These are phyloP conservation scores for Momotus momota DNA, from an alignment of 2,797 vertebrate genomes.

Conservation along the genomic window DNA sequence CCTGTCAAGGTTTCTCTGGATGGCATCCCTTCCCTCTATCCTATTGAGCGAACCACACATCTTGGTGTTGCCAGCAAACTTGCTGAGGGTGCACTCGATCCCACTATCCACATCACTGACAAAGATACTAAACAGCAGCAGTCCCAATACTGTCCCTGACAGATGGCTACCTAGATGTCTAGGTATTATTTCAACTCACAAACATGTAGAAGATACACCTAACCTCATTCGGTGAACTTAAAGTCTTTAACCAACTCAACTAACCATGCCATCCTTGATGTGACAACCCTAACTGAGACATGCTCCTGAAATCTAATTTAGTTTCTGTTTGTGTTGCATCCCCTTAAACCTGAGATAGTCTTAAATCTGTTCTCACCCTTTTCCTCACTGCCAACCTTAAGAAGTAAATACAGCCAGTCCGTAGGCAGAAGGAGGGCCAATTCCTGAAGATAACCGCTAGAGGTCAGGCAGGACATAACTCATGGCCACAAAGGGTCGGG, in stretches of 20 bases:
- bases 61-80: background rate
- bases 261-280: background rate
- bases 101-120: background rate
- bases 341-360: background rate
- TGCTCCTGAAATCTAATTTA: background rate
- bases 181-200: background rate
- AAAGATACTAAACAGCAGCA: background rate
- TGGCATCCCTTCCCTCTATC: background rate
- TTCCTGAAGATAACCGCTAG: slow-evolving; percentile 37
- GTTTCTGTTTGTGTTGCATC: background rate
- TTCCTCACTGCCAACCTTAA: background rate
- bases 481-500: background rate
- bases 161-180: background rate
- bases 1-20: background rate
- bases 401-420: background rate
- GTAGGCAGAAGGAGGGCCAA: background rate
- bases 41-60: background rate
- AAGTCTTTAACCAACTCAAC: background rate
- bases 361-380: background rate
- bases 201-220: background rate
- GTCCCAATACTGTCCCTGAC: too few relatives aligned
- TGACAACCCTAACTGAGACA: background rate
- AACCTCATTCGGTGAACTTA: background rate
- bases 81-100: background rate
- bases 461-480: slow-evolving; percentile 48